Evolutionary conservation across 1,140 invertebrate genomes (phyloP).

Genomic region (Cydia pomonella): DNA sequence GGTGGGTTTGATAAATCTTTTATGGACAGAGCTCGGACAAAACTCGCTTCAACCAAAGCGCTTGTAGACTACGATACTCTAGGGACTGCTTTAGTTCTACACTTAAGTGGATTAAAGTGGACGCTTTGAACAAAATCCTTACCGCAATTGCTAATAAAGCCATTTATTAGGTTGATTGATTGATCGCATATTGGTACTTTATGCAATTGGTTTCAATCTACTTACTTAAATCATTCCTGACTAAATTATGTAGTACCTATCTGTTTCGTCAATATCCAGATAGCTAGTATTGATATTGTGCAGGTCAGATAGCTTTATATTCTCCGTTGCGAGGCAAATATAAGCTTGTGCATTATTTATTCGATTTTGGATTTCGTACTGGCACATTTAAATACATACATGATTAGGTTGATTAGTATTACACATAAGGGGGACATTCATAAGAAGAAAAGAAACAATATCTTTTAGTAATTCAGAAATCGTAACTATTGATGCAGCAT

Average conservation of each 20-base stretch:
- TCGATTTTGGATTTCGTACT: too few relatives aligned
- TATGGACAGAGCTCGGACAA: constrained; percentile 46
- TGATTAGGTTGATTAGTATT: too few relatives aligned
- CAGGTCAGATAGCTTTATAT: background rate
- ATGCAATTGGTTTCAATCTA: constrained; percentile 43
- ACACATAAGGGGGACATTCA: too few relatives aligned
- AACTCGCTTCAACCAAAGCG: constrained; percentile 37
- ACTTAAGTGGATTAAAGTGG: constrained; percentile 74
- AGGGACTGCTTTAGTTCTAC: constrained; percentile 61
- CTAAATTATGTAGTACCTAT: background rate
- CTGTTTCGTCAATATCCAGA: background rate
- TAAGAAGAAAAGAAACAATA: too few relatives aligned
- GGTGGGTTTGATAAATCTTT: constrained; percentile 50
- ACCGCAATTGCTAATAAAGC: constrained; percentile 56
- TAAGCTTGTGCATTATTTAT: too few relatives aligned
- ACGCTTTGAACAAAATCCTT: constrained; percentile 59
- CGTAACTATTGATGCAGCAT: too few relatives aligned
- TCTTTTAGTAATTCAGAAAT: too few relatives aligned
- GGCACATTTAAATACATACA: too few relatives aligned
- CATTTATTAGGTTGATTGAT: constrained; percentile 59
- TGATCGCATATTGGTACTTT: constrained; percentile 50
- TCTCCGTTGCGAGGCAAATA: too few relatives aligned
- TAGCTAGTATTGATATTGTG: background rate
- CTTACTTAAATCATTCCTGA: background rate
- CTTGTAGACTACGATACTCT: constrained; percentile 44